phyloP scores from a whole-genome alignment of 2,797 vertebrate genomes.

The Sebastes itinus region DNA sequence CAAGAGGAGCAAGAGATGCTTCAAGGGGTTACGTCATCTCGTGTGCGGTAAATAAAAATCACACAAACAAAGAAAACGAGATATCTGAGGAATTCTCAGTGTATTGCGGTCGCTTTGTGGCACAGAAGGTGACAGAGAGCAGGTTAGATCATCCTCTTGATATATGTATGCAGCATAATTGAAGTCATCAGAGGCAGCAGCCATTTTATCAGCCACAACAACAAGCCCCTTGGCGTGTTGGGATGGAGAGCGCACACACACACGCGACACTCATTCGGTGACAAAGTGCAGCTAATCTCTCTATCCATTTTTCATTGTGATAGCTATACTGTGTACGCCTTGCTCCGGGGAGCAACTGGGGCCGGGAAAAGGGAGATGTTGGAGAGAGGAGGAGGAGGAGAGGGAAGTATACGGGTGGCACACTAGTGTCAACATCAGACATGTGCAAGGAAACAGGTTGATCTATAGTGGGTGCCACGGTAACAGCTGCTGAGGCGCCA shows the following conservation, averaged over 20 bases:
- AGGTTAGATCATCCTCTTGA: slow-evolving; percentile 28
- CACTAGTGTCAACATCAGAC: slow-evolving; percentile 29
- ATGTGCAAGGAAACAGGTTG: slow-evolving; percentile 39
- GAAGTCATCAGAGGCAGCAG: slow-evolving; percentile 48
- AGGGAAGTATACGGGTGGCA: slow-evolving; percentile 6
- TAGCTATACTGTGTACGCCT: slow-evolving; percentile 18
- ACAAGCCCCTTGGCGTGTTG: slow-evolving; percentile 44
- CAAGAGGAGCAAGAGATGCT: slow-evolving; percentile 9
- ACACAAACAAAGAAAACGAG: background rate
- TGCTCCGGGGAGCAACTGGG: slow-evolving; percentile 34
- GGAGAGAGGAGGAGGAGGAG: background rate
- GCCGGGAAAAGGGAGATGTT: slow-evolving; percentile 7
- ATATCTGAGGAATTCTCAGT: slow-evolving; percentile 6
- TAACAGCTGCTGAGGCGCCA: slow-evolving; percentile 49
- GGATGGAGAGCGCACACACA: slow-evolving; percentile 31
- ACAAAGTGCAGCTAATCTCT: slow-evolving; percentile 67
- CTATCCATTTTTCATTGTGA: slow-evolving; percentile 64
- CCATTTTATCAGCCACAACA: slow-evolving; percentile 63
- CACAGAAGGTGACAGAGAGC: slow-evolving; percentile 10
- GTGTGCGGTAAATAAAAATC: background rate
- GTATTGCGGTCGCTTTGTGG: background rate
- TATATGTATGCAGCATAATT: slow-evolving; percentile 38
- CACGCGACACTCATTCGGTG: slow-evolving; percentile 20
- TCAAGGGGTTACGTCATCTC: background rate
- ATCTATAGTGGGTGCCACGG: slow-evolving; percentile 40